Evolutionary conservation across 37 sponge, comb jelly and placozoan genomes (phyloP).

Genomic region (Bolinopsis microptera): DNA sequence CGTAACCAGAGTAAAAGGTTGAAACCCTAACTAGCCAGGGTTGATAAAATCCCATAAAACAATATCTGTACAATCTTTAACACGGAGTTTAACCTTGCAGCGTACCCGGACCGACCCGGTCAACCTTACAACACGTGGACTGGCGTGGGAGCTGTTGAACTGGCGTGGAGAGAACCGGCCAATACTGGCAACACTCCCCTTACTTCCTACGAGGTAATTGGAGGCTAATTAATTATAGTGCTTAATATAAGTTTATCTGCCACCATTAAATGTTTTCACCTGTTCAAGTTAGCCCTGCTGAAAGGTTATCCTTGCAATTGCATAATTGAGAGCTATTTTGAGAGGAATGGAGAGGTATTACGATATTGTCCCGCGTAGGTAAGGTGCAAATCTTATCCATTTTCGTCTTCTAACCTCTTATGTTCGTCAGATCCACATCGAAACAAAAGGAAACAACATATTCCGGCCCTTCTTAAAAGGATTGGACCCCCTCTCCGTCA

Average conservation of each 20-base stretch:
- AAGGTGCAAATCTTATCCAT: no score
- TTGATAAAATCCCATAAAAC: neutral
- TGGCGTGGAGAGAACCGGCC: neutral
- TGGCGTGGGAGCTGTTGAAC: neutral
- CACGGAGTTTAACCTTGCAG: neutral
- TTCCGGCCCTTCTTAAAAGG: conserved; percentile 6
- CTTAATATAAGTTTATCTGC: neutral
- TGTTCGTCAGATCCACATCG: conserved; percentile 27
- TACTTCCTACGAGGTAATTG: conserved; percentile 15
- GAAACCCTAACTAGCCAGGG: neutral
- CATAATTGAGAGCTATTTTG: no score
- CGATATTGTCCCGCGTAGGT: no score
- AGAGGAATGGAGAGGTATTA: no score
- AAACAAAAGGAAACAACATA: neutral
- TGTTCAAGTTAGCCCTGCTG: no score
- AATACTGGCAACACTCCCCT: conserved; percentile 30
- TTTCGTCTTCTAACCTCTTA: neutral
- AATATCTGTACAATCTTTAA: neutral
- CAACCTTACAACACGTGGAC: conserved; percentile 26
- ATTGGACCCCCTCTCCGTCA: neutral
- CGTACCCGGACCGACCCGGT: neutral
- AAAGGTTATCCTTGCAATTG: no score
- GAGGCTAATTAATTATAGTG: no score
- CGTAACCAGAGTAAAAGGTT: no score
- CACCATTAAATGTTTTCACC: neutral